These are phyloP conservation scores for Petrocephalus zakoni DNA, from an alignment of 2,113 vertebrate species.

Conservation along the genomic window DNA sequence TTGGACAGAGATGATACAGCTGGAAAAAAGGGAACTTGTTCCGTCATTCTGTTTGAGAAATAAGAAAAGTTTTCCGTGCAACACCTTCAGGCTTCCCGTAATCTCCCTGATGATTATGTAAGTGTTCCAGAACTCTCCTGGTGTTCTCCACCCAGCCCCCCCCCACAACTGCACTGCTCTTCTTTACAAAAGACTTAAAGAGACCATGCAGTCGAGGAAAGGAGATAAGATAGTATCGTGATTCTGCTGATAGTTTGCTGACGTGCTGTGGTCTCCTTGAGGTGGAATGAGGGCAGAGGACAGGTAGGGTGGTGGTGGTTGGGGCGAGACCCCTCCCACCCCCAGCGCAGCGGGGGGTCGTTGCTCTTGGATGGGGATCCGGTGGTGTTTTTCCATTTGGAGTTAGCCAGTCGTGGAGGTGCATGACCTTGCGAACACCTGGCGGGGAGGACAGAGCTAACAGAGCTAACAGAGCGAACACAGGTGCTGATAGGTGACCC, in stretches of 20 bases:
- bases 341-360: neutral
- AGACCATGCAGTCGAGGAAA: neutral
- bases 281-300: neutral
- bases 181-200: neutral
- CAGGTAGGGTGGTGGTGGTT: neutral
- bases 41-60: neutral
- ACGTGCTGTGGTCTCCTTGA: neutral
- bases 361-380: neutral
- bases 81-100: neutral
- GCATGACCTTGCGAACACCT: neutral
- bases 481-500: neutral
- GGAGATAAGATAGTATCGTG: neutral
- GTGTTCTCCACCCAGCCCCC: neutral
- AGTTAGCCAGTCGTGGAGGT: neutral
- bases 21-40: slow-evolving; percentile 16
- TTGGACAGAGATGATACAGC: slow-evolving; percentile 14
- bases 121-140: neutral
- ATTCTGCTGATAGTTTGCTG: neutral
- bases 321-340: neutral
- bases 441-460: neutral
- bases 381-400: neutral
- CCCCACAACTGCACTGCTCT: neutral
- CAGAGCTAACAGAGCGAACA: neutral
- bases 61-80: neutral
- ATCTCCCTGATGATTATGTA: neutral